These are phyloP conservation scores for Falco biarmicus DNA, from an alignment of 2,797 vertebrate genomes.

Conservation along the genomic window DNA sequence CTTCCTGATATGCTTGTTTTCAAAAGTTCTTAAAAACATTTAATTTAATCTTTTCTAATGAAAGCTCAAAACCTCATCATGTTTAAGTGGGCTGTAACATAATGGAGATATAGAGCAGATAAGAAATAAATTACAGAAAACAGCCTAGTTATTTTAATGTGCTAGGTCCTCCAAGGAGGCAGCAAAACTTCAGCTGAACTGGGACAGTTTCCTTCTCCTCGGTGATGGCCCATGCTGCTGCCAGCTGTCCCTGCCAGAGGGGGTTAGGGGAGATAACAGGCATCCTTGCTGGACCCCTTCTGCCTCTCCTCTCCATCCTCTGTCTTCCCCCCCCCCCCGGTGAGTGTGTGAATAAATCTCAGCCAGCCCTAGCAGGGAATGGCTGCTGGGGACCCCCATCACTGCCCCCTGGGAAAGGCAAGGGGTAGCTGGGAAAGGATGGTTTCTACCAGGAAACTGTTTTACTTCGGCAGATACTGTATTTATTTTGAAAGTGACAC, in stretches of 20 bases:
- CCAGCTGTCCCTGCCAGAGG: background rate
- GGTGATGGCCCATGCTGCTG: background rate
- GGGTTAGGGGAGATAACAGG: background rate
- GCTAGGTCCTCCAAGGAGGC: background rate
- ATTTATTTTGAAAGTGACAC: slow-evolving; percentile 53
- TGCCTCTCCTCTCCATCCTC: background rate
- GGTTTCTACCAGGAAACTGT: background rate
- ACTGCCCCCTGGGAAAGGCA: background rate
- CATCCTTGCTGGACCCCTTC: background rate
- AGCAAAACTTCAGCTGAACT: background rate
- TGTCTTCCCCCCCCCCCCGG: background rate
- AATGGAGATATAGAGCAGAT: background rate
- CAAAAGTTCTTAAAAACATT: background rate
- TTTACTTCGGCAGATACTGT: background rate
- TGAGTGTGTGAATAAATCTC: background rate
- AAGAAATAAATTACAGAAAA: background rate
- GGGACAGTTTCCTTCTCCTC: background rate
- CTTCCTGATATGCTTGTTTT: background rate
- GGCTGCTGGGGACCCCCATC: background rate
- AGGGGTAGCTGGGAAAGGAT: background rate
- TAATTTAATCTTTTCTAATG: background rate
- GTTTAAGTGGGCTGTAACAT: background rate
- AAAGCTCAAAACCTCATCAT: background rate
- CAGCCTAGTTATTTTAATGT: background rate
- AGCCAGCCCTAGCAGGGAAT: background rate